phyloP scores from a whole-genome alignment of 2,797 vertebrate species.

The Aphelocoma californica region DNA sequence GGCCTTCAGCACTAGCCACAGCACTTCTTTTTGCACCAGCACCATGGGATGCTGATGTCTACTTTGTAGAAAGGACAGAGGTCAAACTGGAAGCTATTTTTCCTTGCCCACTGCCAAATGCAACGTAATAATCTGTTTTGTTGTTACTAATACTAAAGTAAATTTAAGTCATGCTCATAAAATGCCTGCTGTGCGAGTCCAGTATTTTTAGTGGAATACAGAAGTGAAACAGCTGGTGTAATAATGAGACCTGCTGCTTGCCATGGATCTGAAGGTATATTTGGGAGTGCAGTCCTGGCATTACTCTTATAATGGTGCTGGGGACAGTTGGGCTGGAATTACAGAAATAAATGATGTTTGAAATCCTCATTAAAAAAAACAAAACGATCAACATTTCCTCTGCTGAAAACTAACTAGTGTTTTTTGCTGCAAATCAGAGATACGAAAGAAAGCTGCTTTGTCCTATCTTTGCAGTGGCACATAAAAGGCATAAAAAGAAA shows the following conservation, averaged over 20 bases:
- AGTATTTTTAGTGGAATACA: not conserved
- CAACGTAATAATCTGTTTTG: not conserved
- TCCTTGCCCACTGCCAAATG: not conserved
- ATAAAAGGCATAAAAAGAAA: not conserved
- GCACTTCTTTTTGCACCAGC: not conserved
- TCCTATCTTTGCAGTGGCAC: not conserved
- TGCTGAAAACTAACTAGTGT: not conserved
- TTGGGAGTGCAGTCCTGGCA: not conserved
- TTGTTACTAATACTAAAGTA: not conserved
- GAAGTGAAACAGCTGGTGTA: not conserved
- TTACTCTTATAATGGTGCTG: not conserved
- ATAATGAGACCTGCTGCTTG: not conserved
- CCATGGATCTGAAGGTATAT: not conserved
- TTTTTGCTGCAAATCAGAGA: not conserved
- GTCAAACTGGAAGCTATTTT: not conserved
- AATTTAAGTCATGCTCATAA: not conserved
- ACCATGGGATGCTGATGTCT: not conserved
- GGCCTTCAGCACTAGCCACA: not conserved
- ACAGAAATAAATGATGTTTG: not conserved
- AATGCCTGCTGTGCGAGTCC: not conserved
- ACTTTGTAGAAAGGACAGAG: not conserved
- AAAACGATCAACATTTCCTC: rapidly evolving
- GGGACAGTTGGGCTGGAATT: not conserved
- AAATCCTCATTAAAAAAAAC: not conserved
- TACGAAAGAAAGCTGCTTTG: not conserved